These are phyloP conservation scores for Calypte anna DNA, from an alignment of 2,113 vertebrate species.

Conservation along the genomic window DNA sequence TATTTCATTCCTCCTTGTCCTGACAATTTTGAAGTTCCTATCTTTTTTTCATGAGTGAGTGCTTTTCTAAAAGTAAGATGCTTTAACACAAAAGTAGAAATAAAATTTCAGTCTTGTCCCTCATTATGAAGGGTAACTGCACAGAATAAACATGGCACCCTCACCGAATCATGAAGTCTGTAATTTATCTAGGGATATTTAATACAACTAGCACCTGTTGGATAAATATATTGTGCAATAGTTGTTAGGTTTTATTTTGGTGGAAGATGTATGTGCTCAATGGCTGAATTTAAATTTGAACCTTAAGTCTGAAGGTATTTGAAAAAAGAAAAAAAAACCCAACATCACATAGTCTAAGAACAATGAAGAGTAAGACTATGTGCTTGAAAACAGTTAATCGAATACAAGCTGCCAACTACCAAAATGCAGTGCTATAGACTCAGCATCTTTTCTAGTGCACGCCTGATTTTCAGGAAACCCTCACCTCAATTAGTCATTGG, in stretches of 20 bases:
- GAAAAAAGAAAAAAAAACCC: background rate
- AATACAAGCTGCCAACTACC: background rate
- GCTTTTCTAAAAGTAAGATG: background rate
- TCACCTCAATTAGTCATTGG: background rate
- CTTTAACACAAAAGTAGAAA: background rate
- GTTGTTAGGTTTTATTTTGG: background rate
- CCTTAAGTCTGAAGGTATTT: background rate
- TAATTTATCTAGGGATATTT: background rate
- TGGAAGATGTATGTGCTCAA: background rate
- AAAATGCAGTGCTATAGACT: background rate
- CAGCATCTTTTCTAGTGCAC: background rate
- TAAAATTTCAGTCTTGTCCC: background rate
- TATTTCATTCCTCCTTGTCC: background rate
- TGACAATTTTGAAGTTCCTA: background rate
- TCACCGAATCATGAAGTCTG: background rate
- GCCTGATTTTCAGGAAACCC: background rate
- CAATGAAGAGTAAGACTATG: background rate
- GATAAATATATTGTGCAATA: background rate
- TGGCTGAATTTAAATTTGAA: background rate
- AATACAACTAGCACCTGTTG: background rate
- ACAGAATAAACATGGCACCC: background rate
- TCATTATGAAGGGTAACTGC: background rate
- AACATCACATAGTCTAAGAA: background rate
- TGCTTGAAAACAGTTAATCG: background rate
- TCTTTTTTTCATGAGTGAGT: background rate